Evolutionary conservation across 2,113 vertebrate genomes (phyloP).

Genomic region (Circaetus cinerascens): DNA sequence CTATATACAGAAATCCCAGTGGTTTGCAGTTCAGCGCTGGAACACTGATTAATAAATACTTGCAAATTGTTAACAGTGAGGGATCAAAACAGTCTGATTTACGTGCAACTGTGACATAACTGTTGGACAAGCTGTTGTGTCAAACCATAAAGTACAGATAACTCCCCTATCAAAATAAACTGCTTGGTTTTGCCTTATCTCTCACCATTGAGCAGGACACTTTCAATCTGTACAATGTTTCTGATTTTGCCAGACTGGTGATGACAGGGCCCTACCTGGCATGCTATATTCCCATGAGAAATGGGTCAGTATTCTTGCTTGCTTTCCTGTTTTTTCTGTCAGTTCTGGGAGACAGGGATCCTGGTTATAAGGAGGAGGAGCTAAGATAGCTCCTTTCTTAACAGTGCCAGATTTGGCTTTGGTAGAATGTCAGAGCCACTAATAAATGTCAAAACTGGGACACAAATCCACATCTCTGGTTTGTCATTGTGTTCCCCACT

Average conservation of each 20-base stretch:
- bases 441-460: background rate
- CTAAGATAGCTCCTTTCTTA: background rate
- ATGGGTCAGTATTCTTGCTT: background rate
- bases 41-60: background rate
- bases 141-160: background rate
- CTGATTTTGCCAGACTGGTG: background rate
- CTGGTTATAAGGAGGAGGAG: background rate
- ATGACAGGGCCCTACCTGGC: background rate
- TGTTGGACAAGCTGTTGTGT: background rate
- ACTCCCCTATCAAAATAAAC: background rate
- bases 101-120: background rate
- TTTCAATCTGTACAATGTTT: background rate
- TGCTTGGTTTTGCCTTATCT: background rate
- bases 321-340: background rate
- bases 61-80: background rate
- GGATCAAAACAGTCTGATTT: background rate
- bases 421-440: background rate
- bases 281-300: background rate
- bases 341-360: background rate
- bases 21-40: background rate
- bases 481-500: background rate
- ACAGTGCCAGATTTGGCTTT: background rate
- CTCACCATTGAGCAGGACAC: background rate
- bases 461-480: rapidly evolving
- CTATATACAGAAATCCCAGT: background rate